Base-by-base conservation (phyloP, 53 echinoderm and acorn worm species). In the Apostichopus leukothele region DNA sequence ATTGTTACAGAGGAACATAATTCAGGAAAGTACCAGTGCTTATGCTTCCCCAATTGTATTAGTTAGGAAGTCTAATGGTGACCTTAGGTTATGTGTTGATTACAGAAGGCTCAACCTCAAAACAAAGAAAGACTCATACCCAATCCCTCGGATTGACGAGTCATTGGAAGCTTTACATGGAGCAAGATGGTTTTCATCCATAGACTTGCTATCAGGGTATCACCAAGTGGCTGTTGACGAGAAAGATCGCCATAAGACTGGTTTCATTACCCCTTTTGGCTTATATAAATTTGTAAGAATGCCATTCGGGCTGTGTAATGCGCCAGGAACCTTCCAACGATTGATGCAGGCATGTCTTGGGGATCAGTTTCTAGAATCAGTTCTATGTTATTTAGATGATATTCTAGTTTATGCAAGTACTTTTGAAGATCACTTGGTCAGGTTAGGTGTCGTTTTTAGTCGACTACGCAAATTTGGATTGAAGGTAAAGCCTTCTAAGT, bases 401-500 rank as follows among this genome's bases (percentile, higher is more conserved):
- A 71, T 91, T 9, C 84, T 93, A 13, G 86, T 93, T 4, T 93
- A 77, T 61, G 86, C 86, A 7, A 9, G 25, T 7, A 85, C 78
- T 1, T 91, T 89, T 76, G 91, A 93, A 4, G 86, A 91, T 16
- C 90, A 89, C 21, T 55, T 93, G 19, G 52, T 6, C 1, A 75
- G 86, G 10, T 78, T 91, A 5, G 86, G 81, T 5, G 53, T 51
- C 10, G 91, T 93, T 0, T 86, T 91, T 52, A 21, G 74, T 1
- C 7, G 91, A 26, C 86, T 91, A 7, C 87, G 75, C 11, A 25
- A 89, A 9, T 67, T 87, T 75, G 93, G 91, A 11, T 63, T 93
- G 51, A 93, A 91, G 67, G 26, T 93, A 3, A 93, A 91, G 55
- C 86, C 87, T 5, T 14, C 6, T 3, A 92, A 92, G 91, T 21